phyloP scores from a whole-genome alignment of 2,113 vertebrate species.

The Enhydra lutris region DNA sequence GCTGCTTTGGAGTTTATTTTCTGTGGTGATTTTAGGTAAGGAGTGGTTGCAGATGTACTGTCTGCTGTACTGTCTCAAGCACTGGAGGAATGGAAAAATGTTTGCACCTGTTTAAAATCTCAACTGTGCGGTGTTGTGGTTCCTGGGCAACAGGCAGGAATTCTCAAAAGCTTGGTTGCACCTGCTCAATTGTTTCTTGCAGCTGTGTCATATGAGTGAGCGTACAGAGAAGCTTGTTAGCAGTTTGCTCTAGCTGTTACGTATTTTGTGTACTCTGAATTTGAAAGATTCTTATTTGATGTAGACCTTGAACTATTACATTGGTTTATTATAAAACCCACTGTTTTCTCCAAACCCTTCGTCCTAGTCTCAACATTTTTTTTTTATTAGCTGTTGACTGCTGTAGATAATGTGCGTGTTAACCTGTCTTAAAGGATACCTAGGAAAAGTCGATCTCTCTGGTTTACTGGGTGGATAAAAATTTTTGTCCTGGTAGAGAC shows the following conservation, averaged over 20 bases:
- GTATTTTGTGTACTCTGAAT: slow-evolving; percentile 71
- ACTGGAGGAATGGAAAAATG: slow-evolving; percentile 64
- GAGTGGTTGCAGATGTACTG: slow-evolving; percentile 44
- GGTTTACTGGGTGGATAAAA: slow-evolving; percentile 47
- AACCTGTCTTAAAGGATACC: slow-evolving; percentile 34
- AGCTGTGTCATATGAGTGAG: slow-evolving; percentile 77
- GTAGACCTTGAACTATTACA: slow-evolving; percentile 27
- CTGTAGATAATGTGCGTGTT: neutral
- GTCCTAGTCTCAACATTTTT: neutral
- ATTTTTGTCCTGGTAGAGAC: slow-evolving; percentile 62
- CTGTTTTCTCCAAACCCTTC: slow-evolving; percentile 15
- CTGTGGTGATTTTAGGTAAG: slow-evolving; percentile 18
- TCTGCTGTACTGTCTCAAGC: slow-evolving; percentile 51
- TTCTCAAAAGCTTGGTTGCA: slow-evolving; percentile 83
- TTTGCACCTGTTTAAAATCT: slow-evolving; percentile 83
- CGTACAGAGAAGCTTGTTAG: slow-evolving; percentile 76
- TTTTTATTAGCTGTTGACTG: slow-evolving; percentile 27
- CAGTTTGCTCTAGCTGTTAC: slow-evolving; percentile 74
- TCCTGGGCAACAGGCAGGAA: slow-evolving; percentile 84
- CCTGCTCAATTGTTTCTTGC: slow-evolving; percentile 82
- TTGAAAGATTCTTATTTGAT: slow-evolving; percentile 64
- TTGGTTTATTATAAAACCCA: slow-evolving; percentile 39
- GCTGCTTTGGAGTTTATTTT: slow-evolving; percentile 50
- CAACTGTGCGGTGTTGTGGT: slow-evolving; percentile 77
- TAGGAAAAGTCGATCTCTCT: slow-evolving; percentile 24